Evolutionary conservation across 2,113 vertebrate species (phyloP), one percentile per base, ranked within the genome.

Genomic region (Psittacula cyanocephala): DNA sequence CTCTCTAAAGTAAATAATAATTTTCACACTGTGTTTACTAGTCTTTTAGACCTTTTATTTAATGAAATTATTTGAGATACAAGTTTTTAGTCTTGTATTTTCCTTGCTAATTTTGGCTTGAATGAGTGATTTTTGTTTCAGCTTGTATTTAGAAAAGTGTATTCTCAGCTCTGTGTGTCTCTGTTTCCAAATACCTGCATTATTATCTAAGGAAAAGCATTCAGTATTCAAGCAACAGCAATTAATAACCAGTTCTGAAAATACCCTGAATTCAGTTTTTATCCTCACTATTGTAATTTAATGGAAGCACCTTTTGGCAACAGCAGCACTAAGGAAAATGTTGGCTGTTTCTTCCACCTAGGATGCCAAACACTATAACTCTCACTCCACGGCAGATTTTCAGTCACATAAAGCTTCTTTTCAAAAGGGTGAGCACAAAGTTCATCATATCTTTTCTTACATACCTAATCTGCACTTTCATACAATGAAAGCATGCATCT

Each of bases 331-430:
- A 60, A 75, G 59, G 55, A 81, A 39, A 93, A 79, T n/a, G 13
- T 77, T 96, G 81, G 78, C 85, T 83, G 47, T 55, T 17, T 52
- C 31, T 70, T 94, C 47, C 13, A 49, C 27, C 35, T n/a, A 13
- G 28, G 39, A 81, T 81, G 57, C 82, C 72, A 93, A 81, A 96
- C 67, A n/a, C 27, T 81, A 4, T 75, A 90, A 70, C 29, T 86
- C 57, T 64, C 44, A 69, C 29, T 60, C 20, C 1, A 0, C 64
- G 64, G 69, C 79, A 93, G 47, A 84, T 81, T 83, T 71, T 90
- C 68, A 83, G 52, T 91, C 79, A 96, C 55, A 62, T 75, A 88
- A 88, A 88, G 11, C 29, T 77, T 52, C 63, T 75, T 65, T 69
- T 44, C 25, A 28, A 44, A 53, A 80, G 89, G 41, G 29, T 81